Evolutionary conservation across 1,140 invertebrate species (phyloP), one percentile per base, ranked within the genome.

Genomic region (Drosophila pruinosa): DNA sequence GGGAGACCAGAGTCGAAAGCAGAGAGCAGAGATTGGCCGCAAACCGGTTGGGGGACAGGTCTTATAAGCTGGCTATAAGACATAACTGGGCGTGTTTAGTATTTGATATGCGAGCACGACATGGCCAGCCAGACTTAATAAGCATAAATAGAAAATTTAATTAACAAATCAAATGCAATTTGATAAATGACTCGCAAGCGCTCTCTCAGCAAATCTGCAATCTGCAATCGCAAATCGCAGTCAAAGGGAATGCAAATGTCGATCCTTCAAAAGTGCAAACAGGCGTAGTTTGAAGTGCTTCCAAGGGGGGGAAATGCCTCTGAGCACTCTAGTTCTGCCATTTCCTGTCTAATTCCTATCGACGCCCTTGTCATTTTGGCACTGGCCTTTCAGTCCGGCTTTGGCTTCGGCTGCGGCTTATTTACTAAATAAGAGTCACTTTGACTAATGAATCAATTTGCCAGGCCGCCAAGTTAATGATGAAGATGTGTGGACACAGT

Each of bases 381-480:
- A 21, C 2, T 26, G 10, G 10, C 12, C 45, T 26, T 26, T 47
- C 45, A 43, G 43, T 15, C 57, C 34, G 39, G 34, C 50, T 53
- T 19, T 50, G 43, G 26, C 7, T 24, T n/a, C n/a, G 6, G 14
- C 39, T 63, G 21, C 24, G 38, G 58, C 63, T 80, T 62, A 68
- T 75, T 75, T 68, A 48, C 71, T 88, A 82, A 88, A 75, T 81
- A 88, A 86, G 75, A 86, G 82, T 86, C 82, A 86, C 82, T 86
- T 86, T 86, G 82, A 88, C 82, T 88, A 88, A 88, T 88, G 82
- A 88, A 88, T 89, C 82, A 88, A 88, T 88, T 88, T 88, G 82
- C 78, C 78, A 59, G 81, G 50, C 62, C 70, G 71, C 64, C 58
- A 61, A 75, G 41, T 61, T 65, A 70, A 86, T 71, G 69, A 77